Evolutionary conservation across 2,888 invertebrate genomes (phyloP), one percentile per base, ranked within the genome.

Genomic region (Pandemis corylana): DNA sequence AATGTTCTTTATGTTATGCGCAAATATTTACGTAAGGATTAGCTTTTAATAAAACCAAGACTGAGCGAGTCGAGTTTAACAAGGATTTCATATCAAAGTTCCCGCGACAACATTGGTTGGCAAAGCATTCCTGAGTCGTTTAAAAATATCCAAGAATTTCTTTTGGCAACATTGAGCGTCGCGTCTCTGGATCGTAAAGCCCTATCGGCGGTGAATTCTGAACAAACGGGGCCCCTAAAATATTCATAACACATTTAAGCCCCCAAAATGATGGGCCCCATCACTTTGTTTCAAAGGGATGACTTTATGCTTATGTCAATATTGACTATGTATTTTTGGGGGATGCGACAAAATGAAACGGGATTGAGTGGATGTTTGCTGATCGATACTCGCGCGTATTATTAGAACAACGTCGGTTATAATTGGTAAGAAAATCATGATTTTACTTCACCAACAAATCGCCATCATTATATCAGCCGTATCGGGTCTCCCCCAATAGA

Each of bases 181-280:
- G 15, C 56, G 46, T 64, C 56, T 46, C 68, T 49, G 36, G 68
- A 46, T 65, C 44, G 46, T 64, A 68, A 72, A 44, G 12, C 20
- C 51, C 15, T 66, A 71, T 72, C 61, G 12, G 51, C 9, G 20
- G 56, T 56, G 64, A 73, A 73, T 73, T 51, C 61, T 61, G 68
- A 65, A 20, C 64, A 65, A 62, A 74, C 69, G 41, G 56, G 51
- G 12, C 13, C 36, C 13, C 62, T 71, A 71, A 75, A 71, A 71
- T 75, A 75, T 75, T 75, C 71, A 75, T 75, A 71, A 71, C 71
- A 71, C 62, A 75, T 75, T 75, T 75, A 71, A 75, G 67, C 74
- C 65, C 74, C 49, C 59, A 61, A 74, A 65, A 66, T 61, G 74
- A 66, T 66, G 65, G 65, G 61, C 9, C 64, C 69, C 74, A 66